These are phyloP conservation scores for Beroe ovata DNA, from an alignment of 37 sponge, comb jelly and placozoan genomes.

Conservation along the genomic window DNA sequence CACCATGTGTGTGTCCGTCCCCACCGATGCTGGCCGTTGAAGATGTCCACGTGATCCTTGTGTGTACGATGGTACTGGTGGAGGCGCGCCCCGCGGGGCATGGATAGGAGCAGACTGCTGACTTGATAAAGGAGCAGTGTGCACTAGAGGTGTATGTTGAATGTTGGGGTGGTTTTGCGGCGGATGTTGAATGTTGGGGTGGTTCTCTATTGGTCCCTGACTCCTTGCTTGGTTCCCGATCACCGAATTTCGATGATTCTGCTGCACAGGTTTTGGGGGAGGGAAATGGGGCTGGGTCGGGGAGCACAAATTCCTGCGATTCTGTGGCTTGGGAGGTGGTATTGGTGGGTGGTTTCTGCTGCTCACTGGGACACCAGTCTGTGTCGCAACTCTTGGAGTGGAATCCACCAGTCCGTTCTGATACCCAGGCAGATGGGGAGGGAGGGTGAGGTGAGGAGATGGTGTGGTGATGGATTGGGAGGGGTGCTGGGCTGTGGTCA, in stretches of 20 bases:
- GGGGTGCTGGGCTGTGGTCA: neutral
- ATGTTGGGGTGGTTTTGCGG: neutral
- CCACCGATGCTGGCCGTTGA: neutral
- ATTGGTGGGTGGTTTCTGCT: neutral
- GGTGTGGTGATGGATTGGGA: neutral
- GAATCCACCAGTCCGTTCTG: no score
- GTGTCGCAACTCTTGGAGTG: no score
- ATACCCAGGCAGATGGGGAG: neutral
- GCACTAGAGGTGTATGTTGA: neutral
- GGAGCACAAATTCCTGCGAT: neutral
- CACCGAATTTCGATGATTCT: neutral
- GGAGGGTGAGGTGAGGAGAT: neutral
- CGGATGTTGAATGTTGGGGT: neutral
- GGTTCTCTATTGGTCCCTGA: neutral
- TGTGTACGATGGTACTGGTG: no score
- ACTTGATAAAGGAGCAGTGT: neutral
- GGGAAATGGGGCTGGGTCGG: slow-evolving; percentile 1
- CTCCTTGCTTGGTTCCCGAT: no score
- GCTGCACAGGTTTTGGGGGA: neutral
- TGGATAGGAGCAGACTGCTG: neutral
- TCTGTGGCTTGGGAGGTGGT: neutral
- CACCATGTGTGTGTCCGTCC: neutral
- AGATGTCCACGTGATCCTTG: no score
- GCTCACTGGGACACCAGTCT: no score
- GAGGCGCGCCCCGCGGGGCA: no score